Base-by-base conservation (phyloP, 1,140 invertebrate species). In the Drosophila rhopaloa region DNA sequence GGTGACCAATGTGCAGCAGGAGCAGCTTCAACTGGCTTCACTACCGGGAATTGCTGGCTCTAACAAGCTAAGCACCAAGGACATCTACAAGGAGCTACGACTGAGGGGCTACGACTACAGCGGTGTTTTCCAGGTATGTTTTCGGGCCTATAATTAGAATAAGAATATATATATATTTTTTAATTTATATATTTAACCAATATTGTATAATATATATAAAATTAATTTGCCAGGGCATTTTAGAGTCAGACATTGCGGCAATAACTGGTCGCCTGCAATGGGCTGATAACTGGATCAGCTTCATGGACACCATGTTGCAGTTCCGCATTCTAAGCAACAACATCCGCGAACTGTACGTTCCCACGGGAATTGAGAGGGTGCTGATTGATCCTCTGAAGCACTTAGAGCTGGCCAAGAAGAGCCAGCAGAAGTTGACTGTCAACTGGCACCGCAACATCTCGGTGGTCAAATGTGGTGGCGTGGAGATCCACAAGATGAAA, bases 251-350 rank as follows among this genome's bases (percentile, higher is more conserved):
- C 81, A 95, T 95, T 76, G 93, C 94, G 56, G 96, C 95, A 10
- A 90, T 92, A 0, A 83, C 77, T 41, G 97, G 97, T 13, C 94
- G 95, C 74, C 92, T 98, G 16, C 92, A 94, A 57, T 99, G 98
- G 98, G 93, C 94, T 9, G 94, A 95, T 51, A 97, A 99, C 90
- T 99, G 98, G 98, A 95, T 99, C 43, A 95, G 97, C 10, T 99
- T 96, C 91, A 95, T 99, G 80, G 98, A 99, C 90, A 98, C 97
- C 0, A 97, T 99, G 95, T 94, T 99, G 19, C 98, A 99, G 92
- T 97, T 98, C 65, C 95, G 94, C 29, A 96, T 99, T 70, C 93
- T 99, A 24, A 95, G 95, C 40, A 94, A 95, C 56, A 95, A 95
- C 68, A 95, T 95, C 0, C 93, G 96, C 14, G 95, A 96, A 79